Base-by-base conservation (phyloP, 2,888 invertebrate species). In the Micropterix aruncella region DNA sequence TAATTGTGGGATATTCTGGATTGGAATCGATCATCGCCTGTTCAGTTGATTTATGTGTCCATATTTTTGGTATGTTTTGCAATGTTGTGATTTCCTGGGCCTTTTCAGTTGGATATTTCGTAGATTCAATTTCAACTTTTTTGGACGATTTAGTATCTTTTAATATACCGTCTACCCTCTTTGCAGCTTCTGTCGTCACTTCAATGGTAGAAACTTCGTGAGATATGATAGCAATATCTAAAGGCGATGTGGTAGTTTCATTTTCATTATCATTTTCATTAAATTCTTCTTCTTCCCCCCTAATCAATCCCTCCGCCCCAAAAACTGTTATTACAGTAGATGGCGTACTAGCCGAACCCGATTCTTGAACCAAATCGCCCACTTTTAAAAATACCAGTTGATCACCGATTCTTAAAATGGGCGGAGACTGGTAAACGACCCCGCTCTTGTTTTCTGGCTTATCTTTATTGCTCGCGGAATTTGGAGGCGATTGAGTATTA, bases 1-100 rank as follows among this genome's bases (percentile, higher is more conserved):
- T 68, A 44, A 73, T 56, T 1, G 67, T 67, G 2, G 73, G 73
- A 57, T 73, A 73, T 2, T 70, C 72, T 0, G 73, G 73, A 57
- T 73, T 73, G 47, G 57, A 55, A 45, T 60, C 59, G n/a, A n/a
- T n/a, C n/a, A n/a, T n/a, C n/a, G n/a, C n/a, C n/a, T n/a, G n/a
- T n/a, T n/a, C n/a, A n/a, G n/a, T n/a, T n/a, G n/a, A n/a, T n/a
- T n/a, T n/a, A n/a, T n/a, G n/a, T n/a, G n/a, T n/a, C n/a, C n/a
- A n/a, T n/a, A n/a, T n/a, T n/a, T n/a, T n/a, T n/a, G n/a, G n/a
- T n/a, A n/a, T n/a, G n/a, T n/a, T n/a, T n/a, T n/a, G n/a, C n/a
- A n/a, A n/a, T n/a, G n/a, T n/a, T n/a, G n/a, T n/a, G n/a, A n/a
- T n/a, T n/a, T n/a, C n/a, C n/a, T n/a, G n/a, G n/a, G n/a, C n/a